phyloP scores from a whole-genome alignment of 1,140 invertebrate species.

The Hydropsyche tenuis region DNA sequence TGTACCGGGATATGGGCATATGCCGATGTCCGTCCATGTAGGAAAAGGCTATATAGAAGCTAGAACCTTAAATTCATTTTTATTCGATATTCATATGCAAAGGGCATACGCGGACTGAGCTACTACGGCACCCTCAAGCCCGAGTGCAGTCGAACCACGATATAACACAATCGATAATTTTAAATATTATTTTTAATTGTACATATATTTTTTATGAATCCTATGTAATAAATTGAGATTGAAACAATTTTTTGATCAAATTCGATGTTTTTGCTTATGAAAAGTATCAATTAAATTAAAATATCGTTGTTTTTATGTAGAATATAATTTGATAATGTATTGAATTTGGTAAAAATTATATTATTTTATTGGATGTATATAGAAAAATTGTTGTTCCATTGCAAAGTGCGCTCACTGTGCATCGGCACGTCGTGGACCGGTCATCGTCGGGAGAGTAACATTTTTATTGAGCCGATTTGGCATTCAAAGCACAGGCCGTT shows the following conservation, averaged over 20 bases:
- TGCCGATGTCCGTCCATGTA: conserved; percentile 27
- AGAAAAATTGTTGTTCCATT: background rate
- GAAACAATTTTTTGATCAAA: too few species aligned
- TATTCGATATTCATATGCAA: conserved; percentile 51
- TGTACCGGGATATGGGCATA: conserved; percentile 18
- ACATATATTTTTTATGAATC: too few species aligned
- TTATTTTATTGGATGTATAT: background rate
- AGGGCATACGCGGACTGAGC: conserved; percentile 43
- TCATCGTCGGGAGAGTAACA: conserved; percentile 47
- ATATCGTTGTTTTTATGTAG: too few species aligned
- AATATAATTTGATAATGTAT: background rate
- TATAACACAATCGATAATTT: background rate
- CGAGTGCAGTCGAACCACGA: conserved; percentile 20
- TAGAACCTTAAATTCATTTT: conserved; percentile 49
- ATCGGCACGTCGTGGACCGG: conserved; percentile 20
- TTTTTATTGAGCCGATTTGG: conserved; percentile 50
- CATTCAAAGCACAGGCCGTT: conserved; percentile 50
- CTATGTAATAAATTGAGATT: too few species aligned
- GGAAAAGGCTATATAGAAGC: too few species aligned
- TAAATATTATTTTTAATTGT: too few species aligned
- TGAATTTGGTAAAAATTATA: background rate
- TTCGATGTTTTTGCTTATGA: too few species aligned
- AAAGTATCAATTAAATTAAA: too few species aligned
- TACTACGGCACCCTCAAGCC: conserved; percentile 7
- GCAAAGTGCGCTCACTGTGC: conserved; percentile 29